Evolutionary conservation across 2,888 invertebrate species (phyloP).

Genomic region (Incurvaria masculella): DNA sequence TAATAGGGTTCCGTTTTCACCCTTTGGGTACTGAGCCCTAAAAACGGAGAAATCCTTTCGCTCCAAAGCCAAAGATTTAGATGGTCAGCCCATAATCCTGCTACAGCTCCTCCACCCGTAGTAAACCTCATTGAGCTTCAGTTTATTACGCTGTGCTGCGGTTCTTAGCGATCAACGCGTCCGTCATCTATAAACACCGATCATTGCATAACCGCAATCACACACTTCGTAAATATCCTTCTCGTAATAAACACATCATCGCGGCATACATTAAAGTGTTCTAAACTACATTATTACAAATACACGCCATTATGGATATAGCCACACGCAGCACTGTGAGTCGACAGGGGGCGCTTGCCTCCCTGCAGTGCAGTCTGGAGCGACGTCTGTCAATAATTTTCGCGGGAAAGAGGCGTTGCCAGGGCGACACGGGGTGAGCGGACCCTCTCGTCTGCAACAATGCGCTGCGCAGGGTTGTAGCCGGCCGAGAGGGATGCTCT

Average conservation of each 20-base stretch:
- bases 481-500: constrained; percentile 24
- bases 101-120: too few species aligned
- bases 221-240: background rate
- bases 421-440: constrained; percentile 42
- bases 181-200: too few species aligned
- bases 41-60: too few species aligned
- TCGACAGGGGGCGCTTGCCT: background rate
- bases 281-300: constrained; percentile 38
- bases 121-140: too few species aligned
- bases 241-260: background rate
- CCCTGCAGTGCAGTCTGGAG: constrained; percentile 20
- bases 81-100: too few species aligned
- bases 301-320: constrained; percentile 23
- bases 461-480: constrained; percentile 31
- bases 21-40: too few species aligned
- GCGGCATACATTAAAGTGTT: constrained; percentile 30
- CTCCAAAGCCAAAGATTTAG: too few species aligned
- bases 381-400: constrained; percentile 44
- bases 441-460: constrained; percentile 38
- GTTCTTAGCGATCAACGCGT: too few species aligned
- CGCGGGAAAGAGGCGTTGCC: constrained; percentile 42
- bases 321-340: constrained; percentile 3
- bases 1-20: too few species aligned
- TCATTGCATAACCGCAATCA: background rate
- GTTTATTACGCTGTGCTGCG: too few species aligned